Percentiles rank a stretch among this genome's conserved stretches.
Conservation (phyloP, 2,113 vertebrate species). For the Sceloporus undulatus region DNA sequence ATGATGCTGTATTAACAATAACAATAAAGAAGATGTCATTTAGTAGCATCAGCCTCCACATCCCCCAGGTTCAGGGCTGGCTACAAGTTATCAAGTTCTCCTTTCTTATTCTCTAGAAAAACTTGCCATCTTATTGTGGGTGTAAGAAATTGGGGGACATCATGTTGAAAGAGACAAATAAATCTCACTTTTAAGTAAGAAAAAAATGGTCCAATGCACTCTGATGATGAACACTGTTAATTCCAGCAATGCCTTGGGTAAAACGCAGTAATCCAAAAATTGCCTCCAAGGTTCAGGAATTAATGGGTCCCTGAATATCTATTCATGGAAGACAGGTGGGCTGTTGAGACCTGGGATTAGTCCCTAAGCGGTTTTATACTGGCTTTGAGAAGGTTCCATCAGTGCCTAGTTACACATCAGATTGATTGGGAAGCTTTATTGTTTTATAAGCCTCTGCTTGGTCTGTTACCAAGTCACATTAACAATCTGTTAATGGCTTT, state of each 20-base stretch:
- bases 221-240: neutral
- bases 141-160: too few relatives aligned
- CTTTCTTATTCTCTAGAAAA: too few relatives aligned
- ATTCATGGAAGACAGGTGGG: neutral
- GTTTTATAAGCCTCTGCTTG: constrained; percentile 72
- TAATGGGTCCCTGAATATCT: constrained; percentile 10
- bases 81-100: too few relatives aligned
- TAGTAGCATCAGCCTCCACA: too few relatives aligned
- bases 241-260: neutral
- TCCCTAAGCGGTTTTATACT: constrained; percentile 34
- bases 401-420: constrained; percentile 67
- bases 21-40: too few relatives aligned
- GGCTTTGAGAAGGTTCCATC: constrained; percentile 53
- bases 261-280: constrained; percentile 1
- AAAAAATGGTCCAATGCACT: neutral
- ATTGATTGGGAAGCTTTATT: constrained; percentile 75
- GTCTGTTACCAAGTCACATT: constrained; percentile 73
- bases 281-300: neutral
- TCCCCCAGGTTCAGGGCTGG: too few relatives aligned
- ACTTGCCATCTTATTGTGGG: too few relatives aligned
- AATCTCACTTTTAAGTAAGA: too few relatives aligned
- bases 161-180: too few relatives aligned
- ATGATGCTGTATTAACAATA: too few relatives aligned
- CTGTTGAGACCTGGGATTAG: constrained; percentile 29
- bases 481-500: constrained; percentile 77